Percentiles rank a stretch among this genome's conserved stretches.
phyloP scores from a whole-genome alignment of 2,113 vertebrate genomes.

The Picathartes gymnocephalus region DNA sequence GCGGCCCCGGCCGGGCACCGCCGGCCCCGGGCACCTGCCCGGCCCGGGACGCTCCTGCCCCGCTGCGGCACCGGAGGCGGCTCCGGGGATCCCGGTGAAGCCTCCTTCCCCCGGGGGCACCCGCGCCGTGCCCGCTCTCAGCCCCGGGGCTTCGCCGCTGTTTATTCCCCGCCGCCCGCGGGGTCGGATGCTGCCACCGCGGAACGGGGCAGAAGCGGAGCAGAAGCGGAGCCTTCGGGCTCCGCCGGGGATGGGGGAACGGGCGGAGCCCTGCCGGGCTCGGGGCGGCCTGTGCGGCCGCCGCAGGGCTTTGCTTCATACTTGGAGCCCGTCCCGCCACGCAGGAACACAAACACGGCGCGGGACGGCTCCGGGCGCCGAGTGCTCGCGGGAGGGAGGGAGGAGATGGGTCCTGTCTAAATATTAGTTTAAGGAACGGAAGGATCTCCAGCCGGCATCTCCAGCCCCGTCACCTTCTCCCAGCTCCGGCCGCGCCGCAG shows the following conservation, averaged over 20 bases:
- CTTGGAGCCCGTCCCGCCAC: slow-evolving; percentile 25
- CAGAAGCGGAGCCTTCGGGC: background rate
- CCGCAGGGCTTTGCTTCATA: background rate
- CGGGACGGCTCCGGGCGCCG: background rate
- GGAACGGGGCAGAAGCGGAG: background rate
- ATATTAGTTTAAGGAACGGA: slow-evolving; percentile 60
- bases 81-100: background rate
- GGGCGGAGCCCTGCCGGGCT: background rate
- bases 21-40: background rate
- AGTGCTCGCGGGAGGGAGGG: background rate
- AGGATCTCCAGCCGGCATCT: slow-evolving; percentile 2
- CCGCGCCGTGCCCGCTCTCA: background rate
- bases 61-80: background rate
- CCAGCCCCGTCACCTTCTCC: background rate
- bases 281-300: background rate
- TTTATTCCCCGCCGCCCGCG: background rate
- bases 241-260: background rate
- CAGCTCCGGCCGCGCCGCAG: background rate
- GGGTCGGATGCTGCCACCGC: background rate
- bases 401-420: slow-evolving; percentile 42
- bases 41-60: background rate
- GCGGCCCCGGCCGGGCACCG: background rate
- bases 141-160: background rate
- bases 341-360: slow-evolving; percentile 2
- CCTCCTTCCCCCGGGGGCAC: background rate